These are phyloP conservation scores for Henicopernis longicauda DNA, from an alignment of 2,113 vertebrate species.

Conservation along the genomic window DNA sequence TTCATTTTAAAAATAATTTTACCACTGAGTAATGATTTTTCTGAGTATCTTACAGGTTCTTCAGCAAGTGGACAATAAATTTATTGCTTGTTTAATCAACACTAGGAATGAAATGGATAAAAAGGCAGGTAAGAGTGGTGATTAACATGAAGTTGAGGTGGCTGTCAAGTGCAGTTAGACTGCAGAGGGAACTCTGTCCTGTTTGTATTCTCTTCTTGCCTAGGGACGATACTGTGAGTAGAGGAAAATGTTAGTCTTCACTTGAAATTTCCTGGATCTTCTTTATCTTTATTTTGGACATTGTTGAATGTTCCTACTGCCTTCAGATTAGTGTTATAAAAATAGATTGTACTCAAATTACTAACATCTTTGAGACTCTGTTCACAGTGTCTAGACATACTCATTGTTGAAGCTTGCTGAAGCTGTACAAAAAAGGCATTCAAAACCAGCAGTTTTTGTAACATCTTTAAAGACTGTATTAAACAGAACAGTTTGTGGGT, in stretches of 20 bases:
- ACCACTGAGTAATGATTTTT: not conserved
- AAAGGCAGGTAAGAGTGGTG: slow-evolving; percentile 65
- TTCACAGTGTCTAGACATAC: not conserved
- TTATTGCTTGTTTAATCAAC: slow-evolving; percentile 94
- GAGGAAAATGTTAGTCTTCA: slow-evolving; percentile 31
- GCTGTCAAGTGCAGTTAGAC: not conserved
- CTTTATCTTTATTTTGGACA: slow-evolving; percentile 49
- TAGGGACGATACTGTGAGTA: not conserved
- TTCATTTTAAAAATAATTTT: not conserved
- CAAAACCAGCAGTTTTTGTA: slow-evolving; percentile 1
- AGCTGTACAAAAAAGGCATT: slow-evolving; percentile 36
- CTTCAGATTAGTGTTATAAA: slow-evolving; percentile 20
- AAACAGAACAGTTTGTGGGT: not conserved
- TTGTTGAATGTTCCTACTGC: slow-evolving; percentile 2
- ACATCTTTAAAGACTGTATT: not conserved
- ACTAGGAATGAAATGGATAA: slow-evolving; percentile 67
- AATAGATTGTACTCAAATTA: slow-evolving; percentile 40
- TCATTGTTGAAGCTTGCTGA: not conserved
- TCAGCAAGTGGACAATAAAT: slow-evolving; percentile 97
- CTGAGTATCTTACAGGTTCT: slow-evolving; percentile 82
- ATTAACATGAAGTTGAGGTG: not conserved
- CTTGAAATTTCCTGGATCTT: slow-evolving; percentile 45
- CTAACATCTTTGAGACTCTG: slow-evolving; percentile 3
- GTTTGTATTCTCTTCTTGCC: not conserved
- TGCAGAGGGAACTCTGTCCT: not conserved